Percentiles rank a stretch among this genome's conserved stretches.
Conservation (phyloP, 2,113 vertebrate species). For the Passer domesticus region DNA sequence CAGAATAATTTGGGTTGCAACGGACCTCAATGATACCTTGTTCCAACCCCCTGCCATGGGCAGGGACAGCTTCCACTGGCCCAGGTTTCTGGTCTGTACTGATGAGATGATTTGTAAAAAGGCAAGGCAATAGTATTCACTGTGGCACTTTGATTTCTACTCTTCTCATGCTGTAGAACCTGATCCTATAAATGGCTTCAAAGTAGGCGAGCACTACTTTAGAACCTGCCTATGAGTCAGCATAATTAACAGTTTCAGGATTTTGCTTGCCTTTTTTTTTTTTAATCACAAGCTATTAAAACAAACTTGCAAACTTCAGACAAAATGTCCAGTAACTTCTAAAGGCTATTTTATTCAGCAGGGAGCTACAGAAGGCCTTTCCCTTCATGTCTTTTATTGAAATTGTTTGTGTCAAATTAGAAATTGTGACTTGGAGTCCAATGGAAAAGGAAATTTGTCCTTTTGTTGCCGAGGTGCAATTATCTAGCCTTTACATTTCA, state of each 20-base stretch:
- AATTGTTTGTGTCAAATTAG: neutral
- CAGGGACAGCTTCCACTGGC: neutral
- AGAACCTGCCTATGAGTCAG: slow-evolving; percentile 26
- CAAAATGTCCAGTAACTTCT: neutral
- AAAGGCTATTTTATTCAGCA: neutral
- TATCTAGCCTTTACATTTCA: neutral
- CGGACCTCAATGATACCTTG: neutral
- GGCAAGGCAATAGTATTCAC: neutral
- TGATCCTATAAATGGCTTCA: slow-evolving; percentile 31
- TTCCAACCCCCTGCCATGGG: neutral
- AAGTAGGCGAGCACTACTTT: slow-evolving; percentile 37
- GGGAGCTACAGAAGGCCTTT: neutral
- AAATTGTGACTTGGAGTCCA: neutral
- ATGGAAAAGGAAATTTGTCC: neutral
- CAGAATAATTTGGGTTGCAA: neutral
- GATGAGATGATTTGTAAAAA: neutral
- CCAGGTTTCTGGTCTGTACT: neutral
- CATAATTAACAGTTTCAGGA: neutral
- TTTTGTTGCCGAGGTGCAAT: neutral
- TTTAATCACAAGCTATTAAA: neutral
- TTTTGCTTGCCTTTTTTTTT: neutral
- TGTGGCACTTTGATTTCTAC: neutral
- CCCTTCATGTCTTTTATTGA: neutral
- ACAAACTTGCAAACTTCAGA: neutral
- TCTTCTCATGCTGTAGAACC: neutral